These are phyloP conservation scores for Herpetotheres cachinnans DNA, from an alignment of 2,113 vertebrate genomes.

Conservation along the genomic window DNA sequence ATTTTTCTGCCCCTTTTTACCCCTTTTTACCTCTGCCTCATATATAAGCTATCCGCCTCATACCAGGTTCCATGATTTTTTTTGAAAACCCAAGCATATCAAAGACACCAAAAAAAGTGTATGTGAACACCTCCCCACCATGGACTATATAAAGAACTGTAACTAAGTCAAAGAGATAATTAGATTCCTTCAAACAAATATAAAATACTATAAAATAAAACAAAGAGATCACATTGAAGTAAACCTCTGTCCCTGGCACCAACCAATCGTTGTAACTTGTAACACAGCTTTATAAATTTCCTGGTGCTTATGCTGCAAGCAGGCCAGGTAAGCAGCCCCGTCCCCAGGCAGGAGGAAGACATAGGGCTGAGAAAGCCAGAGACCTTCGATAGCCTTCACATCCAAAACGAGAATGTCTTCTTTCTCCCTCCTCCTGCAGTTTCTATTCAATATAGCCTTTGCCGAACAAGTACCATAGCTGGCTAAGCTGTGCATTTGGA, in stretches of 20 bases:
- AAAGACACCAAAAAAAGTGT: neutral
- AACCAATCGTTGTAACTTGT: neutral
- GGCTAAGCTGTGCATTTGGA: neutral
- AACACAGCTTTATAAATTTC: neutral
- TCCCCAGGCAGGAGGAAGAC: neutral
- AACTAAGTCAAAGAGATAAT: neutral
- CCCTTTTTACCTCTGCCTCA: neutral
- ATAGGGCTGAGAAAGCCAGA: neutral
- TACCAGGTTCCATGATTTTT: neutral
- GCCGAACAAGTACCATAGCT: neutral
- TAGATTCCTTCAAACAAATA: neutral
- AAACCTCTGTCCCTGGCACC: neutral
- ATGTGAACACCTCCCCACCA: neutral
- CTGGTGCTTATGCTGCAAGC: neutral
- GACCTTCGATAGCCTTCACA: neutral
- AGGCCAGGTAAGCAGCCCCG: neutral
- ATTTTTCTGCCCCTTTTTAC: neutral
- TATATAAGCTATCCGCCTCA: neutral
- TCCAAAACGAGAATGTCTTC: neutral
- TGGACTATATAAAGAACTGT: neutral
- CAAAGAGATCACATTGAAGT: neutral
- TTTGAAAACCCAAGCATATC: fast-evolving
- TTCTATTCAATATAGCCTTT: neutral
- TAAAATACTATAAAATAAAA: neutral
- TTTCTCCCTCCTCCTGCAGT: neutral